Conservation (phyloP, 2,113 vertebrate species). For the Python bivittatus region DNA sequence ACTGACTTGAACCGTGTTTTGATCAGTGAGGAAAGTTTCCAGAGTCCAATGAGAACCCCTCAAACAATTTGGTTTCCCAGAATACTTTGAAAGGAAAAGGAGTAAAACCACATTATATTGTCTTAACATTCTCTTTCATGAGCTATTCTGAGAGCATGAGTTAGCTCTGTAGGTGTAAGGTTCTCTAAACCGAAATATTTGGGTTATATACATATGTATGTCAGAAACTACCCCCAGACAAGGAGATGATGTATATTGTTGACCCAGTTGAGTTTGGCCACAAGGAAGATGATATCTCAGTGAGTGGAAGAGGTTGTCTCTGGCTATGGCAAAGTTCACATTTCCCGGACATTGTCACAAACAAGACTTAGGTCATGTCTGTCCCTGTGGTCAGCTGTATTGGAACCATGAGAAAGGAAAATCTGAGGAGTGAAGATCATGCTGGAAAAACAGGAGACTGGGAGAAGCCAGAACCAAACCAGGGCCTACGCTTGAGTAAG, state of each 20-base stretch:
- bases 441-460: background rate
- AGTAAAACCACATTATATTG: slow-evolving; percentile 35
- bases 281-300: slow-evolving; percentile 2
- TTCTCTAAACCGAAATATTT: slow-evolving; percentile 30
- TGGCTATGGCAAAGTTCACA: background rate
- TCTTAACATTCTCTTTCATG: slow-evolving; percentile 47
- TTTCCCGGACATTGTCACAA: background rate
- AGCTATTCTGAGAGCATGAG: slow-evolving; percentile 21
- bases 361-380: slow-evolving; percentile 1
- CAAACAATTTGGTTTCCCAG: slow-evolving; percentile 51
- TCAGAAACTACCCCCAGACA: slow-evolving; percentile 15
- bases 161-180: slow-evolving; percentile 24
- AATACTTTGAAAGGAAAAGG: slow-evolving; percentile 54
- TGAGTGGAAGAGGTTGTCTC: background rate
- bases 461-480: background rate
- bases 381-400: background rate
- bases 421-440: background rate
- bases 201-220: background rate
- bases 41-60: slow-evolving; percentile 50
- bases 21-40: slow-evolving; percentile 64
- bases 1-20: slow-evolving; percentile 61
- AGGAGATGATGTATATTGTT: slow-evolving; percentile 9
- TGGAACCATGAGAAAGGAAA: slow-evolving; percentile 5
- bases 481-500: background rate
- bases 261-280: slow-evolving; percentile 13